phyloP scores from a whole-genome alignment of 1,140 invertebrate species.

The Thaumetopoea pityocampa region DNA sequence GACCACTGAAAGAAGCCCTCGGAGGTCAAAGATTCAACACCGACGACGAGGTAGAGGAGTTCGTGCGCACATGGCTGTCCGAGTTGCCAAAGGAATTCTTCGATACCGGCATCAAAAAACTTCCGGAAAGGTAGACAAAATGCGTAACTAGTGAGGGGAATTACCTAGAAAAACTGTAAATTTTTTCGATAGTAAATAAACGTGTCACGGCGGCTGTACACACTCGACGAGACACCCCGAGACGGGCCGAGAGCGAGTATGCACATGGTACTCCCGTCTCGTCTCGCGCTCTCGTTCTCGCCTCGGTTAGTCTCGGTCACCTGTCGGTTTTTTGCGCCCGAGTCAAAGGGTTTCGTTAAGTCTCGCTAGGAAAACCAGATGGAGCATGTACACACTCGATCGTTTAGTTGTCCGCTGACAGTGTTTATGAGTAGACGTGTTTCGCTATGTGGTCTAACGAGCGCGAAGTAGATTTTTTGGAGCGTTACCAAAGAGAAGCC shows the following conservation, averaged over 20 bases:
- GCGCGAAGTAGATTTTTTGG: constrained; percentile 14
- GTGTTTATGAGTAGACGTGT: constrained; percentile 6
- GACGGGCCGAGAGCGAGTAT: constrained; percentile 15
- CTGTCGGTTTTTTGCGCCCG: constrained; percentile 25
- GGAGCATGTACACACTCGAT: constrained; percentile 19
- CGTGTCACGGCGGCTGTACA: constrained; percentile 15
- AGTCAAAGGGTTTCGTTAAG: constrained; percentile 20
- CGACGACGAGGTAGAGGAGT: no score
- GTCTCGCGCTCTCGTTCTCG: constrained; percentile 16
- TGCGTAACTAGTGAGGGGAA: no score
- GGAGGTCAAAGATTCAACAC: no score
- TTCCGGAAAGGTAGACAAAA: no score
- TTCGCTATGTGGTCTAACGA: constrained; percentile 13
- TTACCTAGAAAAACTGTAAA: no score
- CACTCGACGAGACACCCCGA: constrained; percentile 18
- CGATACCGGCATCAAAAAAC: no score
- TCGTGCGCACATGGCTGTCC: no score
- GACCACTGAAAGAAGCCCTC: no score
- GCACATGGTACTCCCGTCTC: constrained; percentile 14
- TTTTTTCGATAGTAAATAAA: no score
- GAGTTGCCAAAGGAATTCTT: no score
- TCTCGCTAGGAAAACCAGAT: constrained; percentile 20
- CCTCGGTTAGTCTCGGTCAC: constrained; percentile 19
- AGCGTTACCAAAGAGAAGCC: constrained; percentile 14
- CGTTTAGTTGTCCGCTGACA: constrained; percentile 12